Conservation (phyloP, 2,888 invertebrate genomes). For the Antitype chi region DNA sequence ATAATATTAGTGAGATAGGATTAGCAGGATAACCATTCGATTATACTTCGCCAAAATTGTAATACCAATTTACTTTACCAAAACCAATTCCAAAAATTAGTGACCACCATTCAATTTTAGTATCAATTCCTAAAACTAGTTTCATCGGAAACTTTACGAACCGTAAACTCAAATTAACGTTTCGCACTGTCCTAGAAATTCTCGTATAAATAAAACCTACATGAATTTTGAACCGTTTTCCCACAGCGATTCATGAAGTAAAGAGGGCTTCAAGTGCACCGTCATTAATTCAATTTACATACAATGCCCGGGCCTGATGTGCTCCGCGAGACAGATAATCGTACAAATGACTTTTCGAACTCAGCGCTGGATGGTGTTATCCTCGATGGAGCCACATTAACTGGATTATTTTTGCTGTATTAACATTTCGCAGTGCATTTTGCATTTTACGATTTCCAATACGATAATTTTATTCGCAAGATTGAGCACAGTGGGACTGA, state of each 20-base stretch:
- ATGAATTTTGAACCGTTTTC: conserved; percentile 55
- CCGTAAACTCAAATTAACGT: conserved; percentile 32
- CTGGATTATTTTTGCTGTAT: conserved; percentile 57
- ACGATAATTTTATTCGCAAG: conserved; percentile 55
- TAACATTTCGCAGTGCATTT: conserved; percentile 61
- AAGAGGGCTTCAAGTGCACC: conserved; percentile 77
- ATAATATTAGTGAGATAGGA: too few species aligned
- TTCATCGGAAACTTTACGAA: conserved; percentile 26
- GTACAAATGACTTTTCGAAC: conserved; percentile 87
- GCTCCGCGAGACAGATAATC: conserved; percentile 87
- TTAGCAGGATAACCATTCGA: not conserved
- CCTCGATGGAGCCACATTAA: conserved; percentile 63
- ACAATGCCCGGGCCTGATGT: conserved; percentile 81
- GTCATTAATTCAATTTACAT: conserved; percentile 87
- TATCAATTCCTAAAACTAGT: conserved; percentile 23
- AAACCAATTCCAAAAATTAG: conserved; percentile 44
- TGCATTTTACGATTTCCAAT: conserved; percentile 62
- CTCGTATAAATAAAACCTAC: conserved; percentile 53
- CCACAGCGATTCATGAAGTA: conserved; percentile 70
- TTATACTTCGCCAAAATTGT: conserved; percentile 14
- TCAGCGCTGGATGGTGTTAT: conserved; percentile 77
- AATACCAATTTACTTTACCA: conserved; percentile 14
- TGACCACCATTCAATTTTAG: conserved; percentile 41
- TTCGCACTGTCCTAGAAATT: conserved; percentile 28
- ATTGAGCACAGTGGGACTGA: conserved; percentile 50